Base-by-base conservation (phyloP, 2,113 vertebrate genomes). In the Alces alces region DNA sequence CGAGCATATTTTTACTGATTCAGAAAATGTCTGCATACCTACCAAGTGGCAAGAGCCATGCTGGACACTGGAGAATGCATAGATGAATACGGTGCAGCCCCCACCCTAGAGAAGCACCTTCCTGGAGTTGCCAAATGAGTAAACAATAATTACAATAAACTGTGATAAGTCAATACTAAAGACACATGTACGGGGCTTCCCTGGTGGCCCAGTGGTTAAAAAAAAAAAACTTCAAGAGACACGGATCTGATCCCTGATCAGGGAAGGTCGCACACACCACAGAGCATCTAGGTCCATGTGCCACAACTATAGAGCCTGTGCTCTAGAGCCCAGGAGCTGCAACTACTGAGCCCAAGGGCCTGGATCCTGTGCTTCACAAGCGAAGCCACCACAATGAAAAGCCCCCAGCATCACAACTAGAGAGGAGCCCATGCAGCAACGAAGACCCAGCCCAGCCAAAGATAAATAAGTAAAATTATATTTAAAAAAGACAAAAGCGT, bases 341-440 rank as follows among this genome's bases (percentile, higher is more conserved):
- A 43, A 25, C 23, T 1, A 27, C 23, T 7, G 39, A 43, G 36
- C 23, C 70, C 36, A 43, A 39, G 23, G 0, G 0, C 36, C 70
- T 27, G 1, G 6, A 27, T 23, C 70, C 23, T 27, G 70, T 43
- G 70, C 39, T 76, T 43, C 23, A 27, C 70, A 7, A 7, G 39
- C 27, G 12, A 27, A 7, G 39, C 70, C 70, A 2, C 70, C 70
- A 43, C 70, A 43, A 13, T 2, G 39, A 76, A 39, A 43, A 43
- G 70, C 70, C 12, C 6, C 70, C 70, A 76, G 70, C 70, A 76
- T 6, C 70, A 3, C 39, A 76, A 1, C 70, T 27, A 1, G 39
- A 27, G 39, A 43, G 23, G 1, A 43, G 39, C 39, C 70, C 70
- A 0, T 0, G 23, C 39, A 1, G 23, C 6, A 1, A 6, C 7